Conservation (phyloP, 2,888 invertebrate species). For the Nephrotoma flavescens region DNA sequence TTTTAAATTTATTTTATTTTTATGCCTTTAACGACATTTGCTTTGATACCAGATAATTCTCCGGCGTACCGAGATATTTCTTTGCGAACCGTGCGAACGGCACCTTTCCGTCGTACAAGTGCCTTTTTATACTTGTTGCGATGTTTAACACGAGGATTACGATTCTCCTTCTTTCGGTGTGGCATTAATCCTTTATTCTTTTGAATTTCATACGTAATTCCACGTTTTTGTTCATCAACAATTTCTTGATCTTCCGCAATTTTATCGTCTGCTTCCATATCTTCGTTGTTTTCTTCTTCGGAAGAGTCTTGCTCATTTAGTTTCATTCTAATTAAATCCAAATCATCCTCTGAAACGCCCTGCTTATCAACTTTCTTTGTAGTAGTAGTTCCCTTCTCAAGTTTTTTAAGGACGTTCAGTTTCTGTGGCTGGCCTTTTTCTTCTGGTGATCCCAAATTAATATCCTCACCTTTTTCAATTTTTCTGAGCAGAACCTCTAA, state of each 20-base stretch:
- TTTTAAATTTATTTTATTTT: slow-evolving; percentile 53
- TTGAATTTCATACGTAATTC: slow-evolving; percentile 84
- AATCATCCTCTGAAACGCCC: background rate
- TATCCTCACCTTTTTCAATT: slow-evolving; percentile 32
- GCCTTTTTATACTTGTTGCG: slow-evolving; percentile 86
- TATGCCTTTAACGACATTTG: slow-evolving; percentile 74
- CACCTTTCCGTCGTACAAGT: slow-evolving; percentile 82
- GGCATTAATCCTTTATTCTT: slow-evolving; percentile 94
- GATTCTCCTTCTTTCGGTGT: slow-evolving; percentile 75
- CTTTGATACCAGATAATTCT: slow-evolving; percentile 87
- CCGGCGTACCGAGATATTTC: slow-evolving; percentile 77
- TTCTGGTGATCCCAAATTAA: slow-evolving; percentile 20
- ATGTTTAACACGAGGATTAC: slow-evolving; percentile 93
- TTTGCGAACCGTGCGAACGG: slow-evolving; percentile 68
- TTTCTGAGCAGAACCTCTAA: slow-evolving; percentile 46
- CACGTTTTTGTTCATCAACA: slow-evolving; percentile 41
- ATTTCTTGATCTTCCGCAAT: slow-evolving; percentile 33
- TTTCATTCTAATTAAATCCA: slow-evolving; percentile 11
- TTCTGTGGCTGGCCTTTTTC: slow-evolving; percentile 12
- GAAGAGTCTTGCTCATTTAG: slow-evolving; percentile 23
- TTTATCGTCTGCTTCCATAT: slow-evolving; percentile 25
- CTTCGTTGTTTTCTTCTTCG: slow-evolving; percentile 33
- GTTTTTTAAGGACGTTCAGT: slow-evolving; percentile 5
- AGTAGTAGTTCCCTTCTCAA: background rate
- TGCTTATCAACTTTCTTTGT: background rate